These are phyloP conservation scores for Neocrepidodera transversa DNA, from an alignment of 2,888 invertebrate genomes.

Conservation along the genomic window DNA sequence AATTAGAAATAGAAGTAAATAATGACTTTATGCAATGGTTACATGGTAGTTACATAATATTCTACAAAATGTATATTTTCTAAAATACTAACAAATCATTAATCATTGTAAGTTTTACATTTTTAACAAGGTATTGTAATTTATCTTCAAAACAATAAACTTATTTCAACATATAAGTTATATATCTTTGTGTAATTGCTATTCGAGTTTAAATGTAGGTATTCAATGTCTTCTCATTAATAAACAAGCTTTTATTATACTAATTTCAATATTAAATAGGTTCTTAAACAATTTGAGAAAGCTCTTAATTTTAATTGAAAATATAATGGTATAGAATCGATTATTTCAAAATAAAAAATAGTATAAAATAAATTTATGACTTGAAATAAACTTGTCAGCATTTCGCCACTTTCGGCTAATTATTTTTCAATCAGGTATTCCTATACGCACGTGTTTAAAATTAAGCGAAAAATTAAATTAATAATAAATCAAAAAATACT, in stretches of 20 bases:
- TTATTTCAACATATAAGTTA: constrained; percentile 14
- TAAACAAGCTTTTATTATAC: no score
- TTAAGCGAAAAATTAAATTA: not conserved
- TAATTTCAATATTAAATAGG: no score
- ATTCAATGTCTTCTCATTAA: no score
- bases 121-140: constrained; percentile 16
- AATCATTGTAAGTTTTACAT: constrained; percentile 12
- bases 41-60: constrained; percentile 1
- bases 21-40: constrained; percentile 10
- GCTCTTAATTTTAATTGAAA: no score
- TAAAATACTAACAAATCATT: constrained; percentile 14
- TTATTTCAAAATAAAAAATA: no score
- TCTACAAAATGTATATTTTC: constrained; percentile 18
- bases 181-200: constrained; percentile 1
- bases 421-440: not conserved
- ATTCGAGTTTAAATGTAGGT: not conserved
- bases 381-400: no score
- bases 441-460: not conserved
- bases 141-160: constrained; percentile 13
- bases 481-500: not conserved
- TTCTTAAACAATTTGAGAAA: no score
- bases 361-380: no score
- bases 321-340: no score
- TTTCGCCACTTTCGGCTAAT: no score
- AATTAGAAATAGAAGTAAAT: constrained; percentile 13